Conservation (phyloP, 2,797 vertebrate genomes). For the Aphelocoma californica region DNA sequence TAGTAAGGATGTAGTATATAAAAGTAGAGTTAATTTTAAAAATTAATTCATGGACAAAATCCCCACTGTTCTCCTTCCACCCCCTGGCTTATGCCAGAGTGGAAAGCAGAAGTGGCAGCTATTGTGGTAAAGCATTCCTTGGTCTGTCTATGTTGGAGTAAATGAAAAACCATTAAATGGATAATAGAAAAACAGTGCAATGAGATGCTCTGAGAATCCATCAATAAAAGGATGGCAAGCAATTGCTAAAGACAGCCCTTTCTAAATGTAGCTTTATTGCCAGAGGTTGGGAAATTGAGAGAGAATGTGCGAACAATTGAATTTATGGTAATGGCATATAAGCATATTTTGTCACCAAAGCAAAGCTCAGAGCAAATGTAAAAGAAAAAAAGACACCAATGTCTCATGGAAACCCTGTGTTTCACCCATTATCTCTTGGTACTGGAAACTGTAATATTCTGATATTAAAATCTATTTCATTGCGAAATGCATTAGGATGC, state of each 20-base stretch:
- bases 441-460: conserved; percentile 41
- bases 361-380: conserved; percentile 27
- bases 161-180: conserved; percentile 66
- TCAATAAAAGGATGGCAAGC: conserved; percentile 63
- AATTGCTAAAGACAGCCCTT: conserved; percentile 62
- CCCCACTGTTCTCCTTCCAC: background rate
- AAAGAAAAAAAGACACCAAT: background rate
- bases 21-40: background rate
- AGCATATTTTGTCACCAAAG: conserved; percentile 37
- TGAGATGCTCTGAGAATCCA: conserved; percentile 61
- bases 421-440: conserved; percentile 22
- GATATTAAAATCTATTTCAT: conserved; percentile 52
- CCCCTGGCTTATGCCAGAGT: background rate
- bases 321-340: conserved; percentile 67
- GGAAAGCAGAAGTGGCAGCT: background rate
- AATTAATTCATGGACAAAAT: background rate
- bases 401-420: conserved; percentile 35
- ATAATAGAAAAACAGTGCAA: conserved; percentile 65
- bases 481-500: conserved; percentile 14
- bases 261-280: conserved; percentile 62
- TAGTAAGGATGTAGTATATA: background rate
- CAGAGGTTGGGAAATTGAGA: conserved; percentile 50
- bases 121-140: conserved; percentile 25
- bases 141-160: conserved; percentile 40
- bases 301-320: conserved; percentile 63